Evolutionary conservation across 2,888 invertebrate genomes (phyloP).

Genomic region (Crocallis elinguaria): DNA sequence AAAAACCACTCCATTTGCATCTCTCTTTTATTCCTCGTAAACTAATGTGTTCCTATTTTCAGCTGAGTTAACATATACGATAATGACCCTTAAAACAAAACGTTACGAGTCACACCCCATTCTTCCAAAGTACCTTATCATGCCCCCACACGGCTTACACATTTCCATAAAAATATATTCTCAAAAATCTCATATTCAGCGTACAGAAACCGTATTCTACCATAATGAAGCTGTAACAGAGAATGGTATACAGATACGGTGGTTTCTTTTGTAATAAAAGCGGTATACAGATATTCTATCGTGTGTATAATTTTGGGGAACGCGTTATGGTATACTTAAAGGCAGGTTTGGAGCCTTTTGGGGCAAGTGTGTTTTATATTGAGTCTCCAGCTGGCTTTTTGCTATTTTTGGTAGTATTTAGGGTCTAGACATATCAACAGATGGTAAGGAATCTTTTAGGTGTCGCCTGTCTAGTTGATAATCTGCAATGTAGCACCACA

Average conservation of each 20-base stretch:
- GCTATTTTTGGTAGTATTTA: neutral
- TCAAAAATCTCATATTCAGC: conserved; percentile 17
- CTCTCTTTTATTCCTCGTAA: too few species aligned
- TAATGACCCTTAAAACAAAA: neutral
- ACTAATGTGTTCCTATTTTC: too few species aligned
- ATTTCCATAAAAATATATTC: conserved; percentile 20
- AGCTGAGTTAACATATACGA: too few species aligned
- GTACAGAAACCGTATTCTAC: conserved; percentile 9
- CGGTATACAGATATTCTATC: conserved; percentile 13
- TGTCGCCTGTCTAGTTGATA: too few species aligned
- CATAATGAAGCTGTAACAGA: conserved; percentile 19
- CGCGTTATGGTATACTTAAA: conserved; percentile 11
- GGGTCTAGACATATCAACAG: too few species aligned
- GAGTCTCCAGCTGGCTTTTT: neutral
- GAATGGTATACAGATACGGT: conserved; percentile 18
- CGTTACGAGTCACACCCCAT: neutral
- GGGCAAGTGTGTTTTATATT: conserved; percentile 1
- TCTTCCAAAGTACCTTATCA: neutral
- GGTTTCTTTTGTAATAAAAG: conserved; percentile 22
- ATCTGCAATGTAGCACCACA: too few species aligned
- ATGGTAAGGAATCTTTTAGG: too few species aligned
- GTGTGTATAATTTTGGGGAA: conserved; percentile 18
- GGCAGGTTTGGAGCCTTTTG: conserved; percentile 7
- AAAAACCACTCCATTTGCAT: too few species aligned
- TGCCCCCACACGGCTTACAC: conserved; percentile 5